Evolutionary conservation across 2,888 invertebrate genomes (phyloP).

Genomic region (Andrena fulva): DNA sequence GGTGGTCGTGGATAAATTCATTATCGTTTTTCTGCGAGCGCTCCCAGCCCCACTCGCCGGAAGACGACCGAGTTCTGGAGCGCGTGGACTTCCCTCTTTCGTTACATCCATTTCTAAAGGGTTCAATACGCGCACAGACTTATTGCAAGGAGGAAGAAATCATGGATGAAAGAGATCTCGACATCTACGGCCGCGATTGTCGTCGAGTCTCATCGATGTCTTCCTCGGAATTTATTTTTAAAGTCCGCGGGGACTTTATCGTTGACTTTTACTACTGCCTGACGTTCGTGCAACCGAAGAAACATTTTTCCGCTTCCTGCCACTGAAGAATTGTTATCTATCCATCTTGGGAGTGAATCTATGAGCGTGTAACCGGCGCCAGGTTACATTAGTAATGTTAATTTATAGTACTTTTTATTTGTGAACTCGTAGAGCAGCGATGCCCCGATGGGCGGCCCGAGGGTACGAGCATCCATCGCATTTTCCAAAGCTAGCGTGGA

Average conservation of each 20-base stretch:
- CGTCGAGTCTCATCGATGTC: conserved; percentile 10
- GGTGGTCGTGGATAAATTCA: conserved; percentile 33
- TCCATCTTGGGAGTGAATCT: too few species aligned
- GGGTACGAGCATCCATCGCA: too few species aligned
- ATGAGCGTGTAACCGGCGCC: too few species aligned
- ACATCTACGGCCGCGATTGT: neutral
- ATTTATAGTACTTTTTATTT: too few species aligned
- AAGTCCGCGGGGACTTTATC: neutral
- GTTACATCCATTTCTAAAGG: neutral
- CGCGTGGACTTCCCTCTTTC: neutral
- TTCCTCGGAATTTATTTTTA: neutral
- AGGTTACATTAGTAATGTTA: too few species aligned
- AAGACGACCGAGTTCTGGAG: conserved; percentile 4
- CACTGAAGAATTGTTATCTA: too few species aligned
- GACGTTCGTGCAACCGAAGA: too few species aligned
- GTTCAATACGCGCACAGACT: neutral
- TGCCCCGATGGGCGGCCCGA: too few species aligned
- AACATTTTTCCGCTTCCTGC: too few species aligned
- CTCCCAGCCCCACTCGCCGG: conserved; percentile 16
- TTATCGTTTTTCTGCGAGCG: conserved; percentile 41
- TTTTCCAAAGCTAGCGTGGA: too few species aligned
- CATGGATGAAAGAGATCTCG: neutral
- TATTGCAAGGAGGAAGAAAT: neutral
- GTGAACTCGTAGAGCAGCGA: too few species aligned
- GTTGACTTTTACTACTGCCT: neutral